These are phyloP conservation scores for Salpingus planirostris DNA, from an alignment of 2,888 invertebrate genomes.

Conservation along the genomic window DNA sequence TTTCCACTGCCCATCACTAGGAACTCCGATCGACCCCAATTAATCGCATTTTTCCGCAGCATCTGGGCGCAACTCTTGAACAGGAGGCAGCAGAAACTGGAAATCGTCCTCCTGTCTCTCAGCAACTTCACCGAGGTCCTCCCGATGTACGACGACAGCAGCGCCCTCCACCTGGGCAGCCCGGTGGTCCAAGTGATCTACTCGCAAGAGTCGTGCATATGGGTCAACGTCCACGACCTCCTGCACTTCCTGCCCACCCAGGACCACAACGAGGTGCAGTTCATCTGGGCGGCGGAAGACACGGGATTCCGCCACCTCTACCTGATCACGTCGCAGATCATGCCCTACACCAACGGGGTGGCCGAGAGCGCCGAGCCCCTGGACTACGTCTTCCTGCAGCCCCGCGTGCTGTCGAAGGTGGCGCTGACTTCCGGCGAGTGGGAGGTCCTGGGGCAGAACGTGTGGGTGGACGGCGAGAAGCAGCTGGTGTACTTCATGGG, in stretches of 20 bases:
- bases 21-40: too few species aligned
- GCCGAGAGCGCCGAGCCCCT: conserved; percentile 43
- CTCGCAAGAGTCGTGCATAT: conserved; percentile 64
- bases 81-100: conserved; percentile 75
- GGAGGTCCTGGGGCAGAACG: conserved; percentile 77
- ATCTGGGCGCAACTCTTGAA: conserved; percentile 90
- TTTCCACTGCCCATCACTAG: too few species aligned
- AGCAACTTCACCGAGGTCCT: conserved; percentile 62
- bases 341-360: conserved; percentile 47
- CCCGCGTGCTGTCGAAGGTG: conserved; percentile 60
- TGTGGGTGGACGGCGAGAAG: conserved; percentile 78
- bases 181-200: conserved; percentile 52
- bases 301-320: conserved; percentile 85
- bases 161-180: conserved; percentile 32
- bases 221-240: conserved; percentile 92
- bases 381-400: conserved; percentile 46
- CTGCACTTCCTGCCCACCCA: conserved; percentile 68
- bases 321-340: conserved; percentile 57
- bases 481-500: conserved; percentile 87
- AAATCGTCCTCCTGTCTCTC: conserved; percentile 73
- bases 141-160: conserved; percentile 44
- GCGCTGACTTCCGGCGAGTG: conserved; percentile 85
- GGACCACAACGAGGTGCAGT: conserved; percentile 45
- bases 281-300: conserved; percentile 91
- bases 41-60: conserved; percentile 50